Conservation (phyloP, 2,888 invertebrate genomes). For the Nebria brevicollis region DNA sequence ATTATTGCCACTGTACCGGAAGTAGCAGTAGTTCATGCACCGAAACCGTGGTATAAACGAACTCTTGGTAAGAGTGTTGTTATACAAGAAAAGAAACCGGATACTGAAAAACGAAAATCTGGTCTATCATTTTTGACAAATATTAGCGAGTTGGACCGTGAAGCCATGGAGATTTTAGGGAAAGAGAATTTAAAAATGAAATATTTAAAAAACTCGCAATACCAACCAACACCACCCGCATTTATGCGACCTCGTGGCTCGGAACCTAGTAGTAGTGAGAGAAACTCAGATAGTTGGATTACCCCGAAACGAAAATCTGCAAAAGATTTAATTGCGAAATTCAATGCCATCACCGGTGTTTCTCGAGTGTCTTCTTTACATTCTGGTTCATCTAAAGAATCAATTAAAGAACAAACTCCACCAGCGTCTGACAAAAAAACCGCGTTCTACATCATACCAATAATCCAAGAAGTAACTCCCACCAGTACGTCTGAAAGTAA, state of each 20-base stretch:
- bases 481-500: constrained; percentile 18
- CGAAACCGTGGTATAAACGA: constrained; percentile 76
- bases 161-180: constrained; percentile 79
- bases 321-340: constrained; percentile 70
- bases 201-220: constrained; percentile 35
- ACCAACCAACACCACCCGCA: constrained; percentile 58
- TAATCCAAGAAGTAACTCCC: constrained; percentile 20
- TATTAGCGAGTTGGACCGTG: constrained; percentile 82
- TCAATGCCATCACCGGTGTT: constrained; percentile 71
- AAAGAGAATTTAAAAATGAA: constrained; percentile 61
- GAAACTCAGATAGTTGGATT: constrained; percentile 55
- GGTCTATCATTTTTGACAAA: constrained; percentile 74
- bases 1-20: constrained; percentile 33
- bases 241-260: constrained; percentile 60
- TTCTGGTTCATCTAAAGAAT: constrained; percentile 56
- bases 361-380: constrained; percentile 66
- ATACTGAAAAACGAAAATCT: constrained; percentile 67
- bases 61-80: constrained; percentile 56
- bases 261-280: constrained; percentile 51
- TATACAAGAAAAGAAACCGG: constrained; percentile 55
- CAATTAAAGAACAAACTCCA: constrained; percentile 50
- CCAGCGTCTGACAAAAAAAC: constrained; percentile 20
- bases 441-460: constrained; percentile 24
- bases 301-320: constrained; percentile 61
- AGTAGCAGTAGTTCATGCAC: constrained; percentile 61